Evolutionary conservation across 2,113 vertebrate species (phyloP).

Genomic region (Syngnathus scovelli): DNA sequence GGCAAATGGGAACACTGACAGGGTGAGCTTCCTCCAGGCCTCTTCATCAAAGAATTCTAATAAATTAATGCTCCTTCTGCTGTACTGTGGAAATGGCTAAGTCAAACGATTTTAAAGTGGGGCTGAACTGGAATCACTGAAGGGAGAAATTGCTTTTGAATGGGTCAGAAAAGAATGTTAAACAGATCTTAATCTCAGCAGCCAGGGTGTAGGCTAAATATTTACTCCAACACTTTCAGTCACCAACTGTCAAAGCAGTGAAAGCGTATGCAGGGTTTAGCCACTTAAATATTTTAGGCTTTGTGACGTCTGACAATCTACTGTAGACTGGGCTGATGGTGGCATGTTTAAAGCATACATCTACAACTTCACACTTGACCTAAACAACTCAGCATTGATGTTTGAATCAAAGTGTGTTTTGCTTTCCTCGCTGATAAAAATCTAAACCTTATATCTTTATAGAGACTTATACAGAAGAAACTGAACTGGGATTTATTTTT

Average conservation of each 20-base stretch:
- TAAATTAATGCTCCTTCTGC: constrained; percentile 37
- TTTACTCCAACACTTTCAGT: constrained; percentile 56
- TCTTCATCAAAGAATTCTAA: constrained; percentile 52
- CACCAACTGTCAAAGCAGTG: constrained; percentile 45
- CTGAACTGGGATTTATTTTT: neutral
- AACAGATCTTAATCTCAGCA: constrained; percentile 43
- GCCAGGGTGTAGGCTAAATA: constrained; percentile 42
- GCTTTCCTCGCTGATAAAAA: constrained; percentile 31
- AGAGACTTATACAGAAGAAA: neutral
- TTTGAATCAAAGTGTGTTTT: constrained; percentile 20
- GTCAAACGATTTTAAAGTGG: constrained; percentile 42
- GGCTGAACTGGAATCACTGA: constrained; percentile 38
- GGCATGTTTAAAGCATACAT: constrained; percentile 34
- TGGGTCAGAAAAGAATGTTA: constrained; percentile 45
- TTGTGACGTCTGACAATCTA: constrained; percentile 5
- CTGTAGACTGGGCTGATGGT: neutral
- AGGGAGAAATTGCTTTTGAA: constrained; percentile 37
- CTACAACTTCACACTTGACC: constrained; percentile 11
- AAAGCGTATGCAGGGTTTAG: constrained; percentile 33
- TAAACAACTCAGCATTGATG: constrained; percentile 23
- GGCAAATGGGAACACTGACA: constrained; percentile 29
- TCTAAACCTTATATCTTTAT: neutral
- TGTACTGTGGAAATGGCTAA: constrained; percentile 26
- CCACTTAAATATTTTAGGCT: constrained; percentile 13
- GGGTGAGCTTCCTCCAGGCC: constrained; percentile 43